Conservation (phyloP, 2,113 vertebrate genomes). For the Ursus arctos region DNA sequence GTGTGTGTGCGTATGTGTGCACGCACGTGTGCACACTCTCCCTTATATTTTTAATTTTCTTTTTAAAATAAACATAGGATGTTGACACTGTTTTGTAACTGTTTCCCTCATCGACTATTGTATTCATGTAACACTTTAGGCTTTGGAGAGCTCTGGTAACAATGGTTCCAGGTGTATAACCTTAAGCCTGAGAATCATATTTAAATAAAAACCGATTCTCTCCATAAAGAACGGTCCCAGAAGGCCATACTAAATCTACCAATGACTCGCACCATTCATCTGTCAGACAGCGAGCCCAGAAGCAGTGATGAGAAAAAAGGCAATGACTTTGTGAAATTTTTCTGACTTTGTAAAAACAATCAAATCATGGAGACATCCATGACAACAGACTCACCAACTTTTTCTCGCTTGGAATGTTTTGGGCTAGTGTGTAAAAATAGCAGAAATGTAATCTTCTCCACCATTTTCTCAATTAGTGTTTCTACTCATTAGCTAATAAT, state of each 20-base stretch:
- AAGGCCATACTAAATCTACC: background rate
- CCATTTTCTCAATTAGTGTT: background rate
- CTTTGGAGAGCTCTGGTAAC: background rate
- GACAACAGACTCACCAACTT: background rate
- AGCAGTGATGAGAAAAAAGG: background rate
- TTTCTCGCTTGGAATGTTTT: conserved; percentile 50
- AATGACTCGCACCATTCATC: background rate
- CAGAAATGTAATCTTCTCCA: conserved; percentile 36
- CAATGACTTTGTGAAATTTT: background rate
- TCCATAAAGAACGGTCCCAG: background rate
- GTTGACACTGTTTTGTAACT: background rate
- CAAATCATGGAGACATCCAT: background rate
- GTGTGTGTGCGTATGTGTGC: too few relatives aligned
- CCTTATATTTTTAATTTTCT: background rate
- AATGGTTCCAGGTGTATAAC: background rate
- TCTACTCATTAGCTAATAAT: conserved; percentile 6
- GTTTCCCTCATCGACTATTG: background rate
- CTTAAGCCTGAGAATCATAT: background rate
- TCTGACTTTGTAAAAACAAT: background rate
- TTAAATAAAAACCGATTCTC: background rate
- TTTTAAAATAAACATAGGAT: conserved; percentile 29
- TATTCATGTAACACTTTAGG: background rate
- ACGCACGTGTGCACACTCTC: background rate
- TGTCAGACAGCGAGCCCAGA: background rate
- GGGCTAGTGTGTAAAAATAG: background rate